Percentiles rank a stretch among this genome's conserved stretches.
phyloP scores from a whole-genome alignment of 1,140 invertebrate species.

The Hypsibius dujardini region DNA sequence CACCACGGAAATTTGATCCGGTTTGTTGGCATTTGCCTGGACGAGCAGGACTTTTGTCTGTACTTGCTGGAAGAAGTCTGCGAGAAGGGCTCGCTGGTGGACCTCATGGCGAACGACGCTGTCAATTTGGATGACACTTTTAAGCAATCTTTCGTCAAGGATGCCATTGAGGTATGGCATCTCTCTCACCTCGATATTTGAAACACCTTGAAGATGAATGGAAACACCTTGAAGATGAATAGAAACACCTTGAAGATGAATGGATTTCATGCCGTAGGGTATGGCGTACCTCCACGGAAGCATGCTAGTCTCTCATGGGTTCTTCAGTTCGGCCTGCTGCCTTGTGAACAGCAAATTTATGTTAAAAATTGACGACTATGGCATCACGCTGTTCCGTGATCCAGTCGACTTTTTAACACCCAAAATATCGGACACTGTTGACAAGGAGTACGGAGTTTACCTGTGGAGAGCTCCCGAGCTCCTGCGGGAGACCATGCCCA shows the following conservation, averaged over 20 bases:
- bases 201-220: neutral
- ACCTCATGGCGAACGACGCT: neutral
- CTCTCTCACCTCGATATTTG: neutral
- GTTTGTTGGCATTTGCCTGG: conserved; percentile 1
- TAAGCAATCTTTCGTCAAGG: neutral
- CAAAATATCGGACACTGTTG: neutral
- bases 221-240: neutral
- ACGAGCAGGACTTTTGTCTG: neutral
- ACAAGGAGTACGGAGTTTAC: neutral
- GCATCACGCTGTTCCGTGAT: neutral
- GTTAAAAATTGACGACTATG: neutral
- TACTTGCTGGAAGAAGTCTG: neutral
- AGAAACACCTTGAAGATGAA: neutral
- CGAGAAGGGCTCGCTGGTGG: neutral
- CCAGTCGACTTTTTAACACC: neutral
- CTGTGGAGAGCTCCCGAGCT: neutral
- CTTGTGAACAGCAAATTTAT: conserved; percentile 1
- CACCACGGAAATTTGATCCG: neutral
- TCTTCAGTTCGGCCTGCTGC: neutral
- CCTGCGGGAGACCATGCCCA: neutral
- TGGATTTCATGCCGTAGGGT: neutral
- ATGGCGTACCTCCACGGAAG: neutral
- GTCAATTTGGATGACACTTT: neutral
- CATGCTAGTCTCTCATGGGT: neutral
- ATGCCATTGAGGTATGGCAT: neutral